These are phyloP conservation scores for Macheiramphus alcinus DNA, from an alignment of 2,113 vertebrate species.

Conservation along the genomic window DNA sequence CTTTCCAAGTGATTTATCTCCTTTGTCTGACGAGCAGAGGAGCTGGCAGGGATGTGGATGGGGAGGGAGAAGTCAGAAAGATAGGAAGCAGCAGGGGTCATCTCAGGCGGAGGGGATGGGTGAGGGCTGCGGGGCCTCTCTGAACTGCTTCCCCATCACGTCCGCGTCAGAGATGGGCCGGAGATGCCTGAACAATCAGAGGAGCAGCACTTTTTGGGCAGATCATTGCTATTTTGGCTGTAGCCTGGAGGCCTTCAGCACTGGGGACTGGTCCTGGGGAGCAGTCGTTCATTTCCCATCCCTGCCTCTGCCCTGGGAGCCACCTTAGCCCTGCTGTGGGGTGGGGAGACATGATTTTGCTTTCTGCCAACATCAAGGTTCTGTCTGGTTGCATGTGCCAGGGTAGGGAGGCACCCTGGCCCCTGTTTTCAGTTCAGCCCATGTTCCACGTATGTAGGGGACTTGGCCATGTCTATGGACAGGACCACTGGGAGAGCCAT, in stretches of 20 bases:
- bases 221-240: background rate
- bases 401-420: background rate
- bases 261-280: background rate
- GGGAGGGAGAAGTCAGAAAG: background rate
- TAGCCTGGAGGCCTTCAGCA: background rate
- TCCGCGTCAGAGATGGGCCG: fast-evolving
- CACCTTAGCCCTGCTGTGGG: background rate
- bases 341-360: fast-evolving
- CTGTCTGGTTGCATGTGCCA: background rate
- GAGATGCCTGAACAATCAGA: background rate
- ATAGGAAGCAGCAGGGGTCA: background rate
- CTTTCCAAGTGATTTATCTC: constrained; percentile 52
- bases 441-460: fast-evolving
- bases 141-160: background rate
- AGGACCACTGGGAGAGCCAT: background rate
- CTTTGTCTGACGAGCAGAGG: background rate
- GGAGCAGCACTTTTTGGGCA: background rate
- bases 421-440: fast-evolving
- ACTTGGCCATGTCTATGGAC: fast-evolving
- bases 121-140: fast-evolving
- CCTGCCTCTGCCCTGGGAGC: background rate
- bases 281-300: background rate
- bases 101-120: background rate
- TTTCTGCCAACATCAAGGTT: background rate
- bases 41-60: background rate